Evolutionary conservation across 2,888 invertebrate genomes (phyloP).

Genomic region (Conchocele bisecta): DNA sequence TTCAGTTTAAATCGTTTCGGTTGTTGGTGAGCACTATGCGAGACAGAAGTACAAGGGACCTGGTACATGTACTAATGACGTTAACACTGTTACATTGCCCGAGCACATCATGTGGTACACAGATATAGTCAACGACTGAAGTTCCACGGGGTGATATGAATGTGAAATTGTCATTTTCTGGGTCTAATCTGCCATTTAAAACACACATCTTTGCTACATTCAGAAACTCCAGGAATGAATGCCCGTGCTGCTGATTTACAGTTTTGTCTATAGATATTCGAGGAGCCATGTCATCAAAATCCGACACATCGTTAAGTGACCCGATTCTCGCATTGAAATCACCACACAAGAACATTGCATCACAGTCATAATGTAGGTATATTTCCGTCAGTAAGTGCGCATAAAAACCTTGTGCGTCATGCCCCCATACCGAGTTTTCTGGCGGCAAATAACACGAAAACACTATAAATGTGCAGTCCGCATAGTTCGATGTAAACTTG

Average conservation of each 20-base stretch:
- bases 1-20: slow-evolving; percentile 5
- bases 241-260: slow-evolving; percentile 27
- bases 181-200: slow-evolving; percentile 20
- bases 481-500: no score
- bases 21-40: no score
- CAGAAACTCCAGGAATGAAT: slow-evolving; percentile 27
- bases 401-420: slow-evolving; percentile 31
- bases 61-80: slow-evolving; percentile 6
- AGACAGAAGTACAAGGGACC: neutral
- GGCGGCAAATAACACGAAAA: slow-evolving; percentile 27
- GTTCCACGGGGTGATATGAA: slow-evolving; percentile 27
- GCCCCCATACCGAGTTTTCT: slow-evolving; percentile 26
- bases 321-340: slow-evolving; percentile 42
- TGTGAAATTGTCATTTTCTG: slow-evolving; percentile 17
- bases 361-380: slow-evolving; percentile 24
- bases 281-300: slow-evolving; percentile 12
- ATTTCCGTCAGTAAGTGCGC: slow-evolving; percentile 28
- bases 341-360: slow-evolving; percentile 20
- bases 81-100: slow-evolving; percentile 19
- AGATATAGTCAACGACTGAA: slow-evolving; percentile 33
- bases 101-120: slow-evolving; percentile 25
- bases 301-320: slow-evolving; percentile 13
- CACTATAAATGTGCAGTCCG: no score
- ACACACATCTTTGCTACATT: slow-evolving; percentile 22
- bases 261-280: slow-evolving; percentile 13